Evolutionary conservation across 2,888 invertebrate species (phyloP).

Genomic region (Notodonta ziczac): DNA sequence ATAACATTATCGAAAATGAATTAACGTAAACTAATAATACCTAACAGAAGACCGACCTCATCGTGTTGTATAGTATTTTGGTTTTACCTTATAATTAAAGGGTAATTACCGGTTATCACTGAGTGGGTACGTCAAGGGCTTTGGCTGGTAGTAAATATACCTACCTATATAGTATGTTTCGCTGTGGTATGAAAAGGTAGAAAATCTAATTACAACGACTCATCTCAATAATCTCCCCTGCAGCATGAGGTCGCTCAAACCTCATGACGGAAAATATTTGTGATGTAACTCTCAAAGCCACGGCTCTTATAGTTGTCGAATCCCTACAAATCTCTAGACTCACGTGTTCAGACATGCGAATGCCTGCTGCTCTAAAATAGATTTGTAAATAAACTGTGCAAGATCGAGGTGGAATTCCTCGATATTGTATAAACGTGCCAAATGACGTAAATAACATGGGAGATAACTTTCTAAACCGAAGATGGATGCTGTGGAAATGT

Average conservation of each 20-base stretch:
- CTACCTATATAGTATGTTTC: too few species aligned
- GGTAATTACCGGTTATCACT: background rate
- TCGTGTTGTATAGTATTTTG: too few species aligned
- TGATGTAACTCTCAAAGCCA: too few species aligned
- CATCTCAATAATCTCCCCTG: too few species aligned
- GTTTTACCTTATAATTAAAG: background rate
- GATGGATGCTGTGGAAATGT: background rate
- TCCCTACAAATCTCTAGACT: background rate
- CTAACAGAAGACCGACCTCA: too few species aligned
- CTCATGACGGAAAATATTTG: too few species aligned
- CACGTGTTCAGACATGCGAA: background rate
- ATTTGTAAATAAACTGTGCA: conserved; percentile 1
- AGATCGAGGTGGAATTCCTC: background rate
- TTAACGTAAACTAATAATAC: background rate
- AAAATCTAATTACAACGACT: too few species aligned
- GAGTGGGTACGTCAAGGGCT: background rate
- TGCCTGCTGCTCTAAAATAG: background rate
- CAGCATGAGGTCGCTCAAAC: too few species aligned
- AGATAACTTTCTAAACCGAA: background rate
- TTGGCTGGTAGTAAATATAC: background rate
- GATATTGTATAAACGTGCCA: conserved; percentile 5
- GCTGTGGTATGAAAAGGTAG: too few species aligned
- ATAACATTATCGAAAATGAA: background rate
- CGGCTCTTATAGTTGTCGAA: background rate
- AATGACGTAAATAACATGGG: conserved; percentile 1